Conservation (phyloP, 2,888 invertebrate species). For the Macrophya annulata region DNA sequence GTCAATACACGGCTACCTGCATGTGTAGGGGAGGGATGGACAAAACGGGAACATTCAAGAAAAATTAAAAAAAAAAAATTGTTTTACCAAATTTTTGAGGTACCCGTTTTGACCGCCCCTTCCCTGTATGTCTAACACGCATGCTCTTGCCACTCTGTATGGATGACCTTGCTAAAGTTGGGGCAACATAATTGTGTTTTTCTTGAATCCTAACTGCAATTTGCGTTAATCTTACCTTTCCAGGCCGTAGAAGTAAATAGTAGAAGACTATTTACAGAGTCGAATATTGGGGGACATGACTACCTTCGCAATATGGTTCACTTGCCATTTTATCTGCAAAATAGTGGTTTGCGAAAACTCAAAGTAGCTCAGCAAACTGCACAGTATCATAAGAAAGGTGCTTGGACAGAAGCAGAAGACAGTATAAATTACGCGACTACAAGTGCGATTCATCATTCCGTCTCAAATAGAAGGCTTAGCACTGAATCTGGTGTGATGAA, state of each 20-base stretch:
- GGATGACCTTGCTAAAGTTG: background rate
- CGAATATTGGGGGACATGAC: constrained; percentile 96
- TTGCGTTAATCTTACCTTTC: constrained; percentile 61
- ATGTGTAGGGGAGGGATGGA: too few species aligned
- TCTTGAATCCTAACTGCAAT: background rate
- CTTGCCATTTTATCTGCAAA: constrained; percentile 98
- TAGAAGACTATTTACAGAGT: constrained; percentile 92
- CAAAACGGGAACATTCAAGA: too few species aligned
- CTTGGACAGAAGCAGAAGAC: constrained; percentile 82
- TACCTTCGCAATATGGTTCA: constrained; percentile 98
- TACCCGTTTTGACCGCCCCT: too few species aligned
- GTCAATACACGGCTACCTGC: background rate
- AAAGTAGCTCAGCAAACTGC: constrained; percentile 93
- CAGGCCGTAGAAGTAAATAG: constrained; percentile 95
- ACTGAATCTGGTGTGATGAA: constrained; percentile 91
- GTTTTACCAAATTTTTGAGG: too few species aligned
- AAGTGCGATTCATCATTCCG: constrained; percentile 80
- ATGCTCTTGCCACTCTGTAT: constrained; percentile 6
- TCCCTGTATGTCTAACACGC: background rate
- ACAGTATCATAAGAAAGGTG: constrained; percentile 74
- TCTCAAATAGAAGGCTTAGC: constrained; percentile 89
- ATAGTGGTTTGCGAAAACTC: constrained; percentile 95
- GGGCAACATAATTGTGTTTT: background rate
- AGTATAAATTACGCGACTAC: constrained; percentile 78
- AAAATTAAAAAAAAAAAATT: too few species aligned